Conservation (phyloP, 2,113 vertebrate genomes). For the Antechinus flavipes region DNA sequence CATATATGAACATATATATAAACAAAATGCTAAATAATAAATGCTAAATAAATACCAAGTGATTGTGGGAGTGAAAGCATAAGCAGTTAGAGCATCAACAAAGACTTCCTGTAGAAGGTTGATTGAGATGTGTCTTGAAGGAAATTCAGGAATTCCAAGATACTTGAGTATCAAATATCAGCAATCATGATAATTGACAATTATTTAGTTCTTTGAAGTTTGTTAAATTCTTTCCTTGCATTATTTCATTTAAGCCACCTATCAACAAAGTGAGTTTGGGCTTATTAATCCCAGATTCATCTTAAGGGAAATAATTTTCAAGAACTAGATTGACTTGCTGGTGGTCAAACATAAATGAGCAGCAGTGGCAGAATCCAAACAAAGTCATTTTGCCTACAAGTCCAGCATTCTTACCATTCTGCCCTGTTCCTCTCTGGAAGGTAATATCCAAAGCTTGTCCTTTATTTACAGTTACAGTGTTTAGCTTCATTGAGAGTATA, state of each 20-base stretch:
- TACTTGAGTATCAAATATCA: background rate
- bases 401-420: background rate
- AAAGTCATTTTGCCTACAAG: background rate
- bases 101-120: background rate
- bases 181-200: background rate
- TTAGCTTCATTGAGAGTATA: background rate
- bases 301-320: background rate
- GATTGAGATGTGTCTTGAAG: background rate
- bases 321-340: background rate
- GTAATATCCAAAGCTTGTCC: background rate
- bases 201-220: background rate
- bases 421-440: background rate
- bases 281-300: background rate
- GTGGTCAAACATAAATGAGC: background rate
- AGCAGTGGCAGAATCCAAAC: background rate
- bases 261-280: background rate
- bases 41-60: background rate
- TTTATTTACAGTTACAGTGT: background rate
- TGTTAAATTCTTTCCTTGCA: background rate
- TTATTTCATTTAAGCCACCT: background rate
- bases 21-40: background rate
- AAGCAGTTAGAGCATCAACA: background rate
- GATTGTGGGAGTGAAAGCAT: background rate
- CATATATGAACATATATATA: background rate
- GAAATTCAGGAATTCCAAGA: background rate